Base-by-base conservation (phyloP, 2,888 invertebrate species). In the Agrenia bidenticulata region DNA sequence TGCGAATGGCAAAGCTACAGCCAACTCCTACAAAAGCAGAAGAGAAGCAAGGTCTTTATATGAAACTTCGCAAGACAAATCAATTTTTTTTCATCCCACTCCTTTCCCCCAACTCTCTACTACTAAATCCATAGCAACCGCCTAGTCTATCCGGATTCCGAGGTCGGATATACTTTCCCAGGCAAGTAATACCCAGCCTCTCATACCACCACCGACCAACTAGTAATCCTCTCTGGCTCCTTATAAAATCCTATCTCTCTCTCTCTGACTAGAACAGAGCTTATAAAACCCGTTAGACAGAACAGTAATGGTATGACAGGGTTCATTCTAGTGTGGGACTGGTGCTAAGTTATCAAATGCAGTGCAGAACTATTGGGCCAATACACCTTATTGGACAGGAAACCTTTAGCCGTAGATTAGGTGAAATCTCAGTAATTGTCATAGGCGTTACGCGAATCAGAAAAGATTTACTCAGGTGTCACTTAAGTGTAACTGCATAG, bases 11-110 rank as follows among this genome's bases (percentile, higher is more conserved):
- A 51, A 19, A 51, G 51, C 51, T 24, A 24, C 13, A 51, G 58
- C 58, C 58, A 58, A 58, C 58, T 58, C 58, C 58, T 58, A 39
- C 58, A n/a, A 57, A 51, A 9, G 17, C 9, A 51, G 23, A 51
- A 7, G 23, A 2, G 49, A n/a, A 49, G n/a, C 7, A 17, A 19
- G 21, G 9, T 23, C 24, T 51, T 23, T 51, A 51, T 51, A 51
- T 15, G 51, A 23, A 51, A 51, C 51, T 51, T 45, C 23, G 51
- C 58, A 58, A 58, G 58, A 58, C 58, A 58, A 58, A 58, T 58
- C 58, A 58, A 58, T 58, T 58, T 58, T n/a, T n/a, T 45, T 58
- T 58, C 58, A 58, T 58, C 58, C 58, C 58, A 58, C 58, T 21
- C 32, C 41, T 45, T 26, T 45, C 45, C 58, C 49, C 51, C 45